These are phyloP conservation scores for Melanotus villosus DNA, from an alignment of 2,888 invertebrate species.

Conservation along the genomic window DNA sequence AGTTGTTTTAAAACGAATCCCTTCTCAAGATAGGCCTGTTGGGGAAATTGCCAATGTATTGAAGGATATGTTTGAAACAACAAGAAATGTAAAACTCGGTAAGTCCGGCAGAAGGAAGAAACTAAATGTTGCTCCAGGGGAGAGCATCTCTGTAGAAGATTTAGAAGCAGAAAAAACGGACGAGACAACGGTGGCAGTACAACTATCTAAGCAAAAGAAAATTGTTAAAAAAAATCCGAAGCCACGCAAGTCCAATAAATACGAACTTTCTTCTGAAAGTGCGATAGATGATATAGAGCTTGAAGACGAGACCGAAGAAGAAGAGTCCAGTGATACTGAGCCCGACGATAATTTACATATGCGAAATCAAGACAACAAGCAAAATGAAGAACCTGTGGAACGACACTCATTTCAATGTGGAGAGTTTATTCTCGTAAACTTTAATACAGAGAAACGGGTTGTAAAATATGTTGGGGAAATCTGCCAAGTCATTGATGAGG, in stretches of 20 bases:
- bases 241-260: background rate
- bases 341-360: too few relatives aligned
- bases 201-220: too few relatives aligned
- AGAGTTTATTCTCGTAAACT: conserved; percentile 10
- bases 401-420: conserved; percentile 2
- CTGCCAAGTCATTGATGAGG: conserved; percentile 6
- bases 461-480: conserved; percentile 10
- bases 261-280: conserved; percentile 1
- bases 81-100: too few relatives aligned
- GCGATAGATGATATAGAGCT: background rate
- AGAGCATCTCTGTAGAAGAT: too few relatives aligned
- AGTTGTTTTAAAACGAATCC: background rate
- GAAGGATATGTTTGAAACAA: background rate
- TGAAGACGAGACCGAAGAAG: too few relatives aligned
- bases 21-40: background rate
- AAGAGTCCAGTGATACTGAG: too few relatives aligned
- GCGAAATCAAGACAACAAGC: too few relatives aligned
- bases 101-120: too few relatives aligned
- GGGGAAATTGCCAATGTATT: background rate
- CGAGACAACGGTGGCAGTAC: too few relatives aligned
- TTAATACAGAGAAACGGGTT: conserved; percentile 7
- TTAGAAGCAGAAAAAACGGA: too few relatives aligned
- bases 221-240: background rate
- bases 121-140: too few relatives aligned
- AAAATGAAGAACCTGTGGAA: too few relatives aligned